Percentiles rank a stretch among this genome's conserved stretches.
Conservation (phyloP, 2,113 vertebrate genomes). For the Microtus pennsylvanicus region DNA sequence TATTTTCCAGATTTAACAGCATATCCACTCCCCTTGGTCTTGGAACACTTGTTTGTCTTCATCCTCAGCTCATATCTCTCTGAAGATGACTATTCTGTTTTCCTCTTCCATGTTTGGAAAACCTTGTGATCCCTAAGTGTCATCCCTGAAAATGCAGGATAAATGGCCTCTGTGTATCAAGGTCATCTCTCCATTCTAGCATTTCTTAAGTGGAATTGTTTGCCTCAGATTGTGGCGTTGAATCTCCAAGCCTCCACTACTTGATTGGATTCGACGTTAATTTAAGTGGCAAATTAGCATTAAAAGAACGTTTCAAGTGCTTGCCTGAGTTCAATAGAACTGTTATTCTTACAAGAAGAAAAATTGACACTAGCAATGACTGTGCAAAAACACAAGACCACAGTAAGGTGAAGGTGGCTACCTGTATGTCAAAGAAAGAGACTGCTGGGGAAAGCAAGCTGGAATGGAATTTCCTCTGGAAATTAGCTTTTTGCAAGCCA, state of each 20-base stretch:
- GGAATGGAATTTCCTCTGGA: background rate
- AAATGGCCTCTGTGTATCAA: background rate
- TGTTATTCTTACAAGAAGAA: background rate
- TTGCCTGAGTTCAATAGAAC: background rate
- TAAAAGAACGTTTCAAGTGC: background rate
- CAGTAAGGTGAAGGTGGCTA: no score
- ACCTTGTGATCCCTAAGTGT: accelerated
- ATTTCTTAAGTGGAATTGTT: background rate
- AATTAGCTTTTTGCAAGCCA: background rate
- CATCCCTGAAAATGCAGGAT: background rate
- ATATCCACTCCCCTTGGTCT: background rate
- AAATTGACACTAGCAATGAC: accelerated
- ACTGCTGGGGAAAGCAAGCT: background rate
- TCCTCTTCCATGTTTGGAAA: background rate
- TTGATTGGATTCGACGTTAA: background rate
- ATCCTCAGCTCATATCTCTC: background rate
- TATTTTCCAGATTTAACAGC: background rate
- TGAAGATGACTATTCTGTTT: background rate
- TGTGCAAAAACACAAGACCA: background rate
- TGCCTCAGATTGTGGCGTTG: background rate
- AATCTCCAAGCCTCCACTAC: background rate
- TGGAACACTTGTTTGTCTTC: background rate
- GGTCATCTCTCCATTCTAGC: background rate
- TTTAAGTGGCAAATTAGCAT: background rate
- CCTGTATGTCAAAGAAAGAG: background rate